These are phyloP conservation scores for Azemiops feae DNA, from an alignment of 2,113 vertebrate genomes.

Conservation along the genomic window DNA sequence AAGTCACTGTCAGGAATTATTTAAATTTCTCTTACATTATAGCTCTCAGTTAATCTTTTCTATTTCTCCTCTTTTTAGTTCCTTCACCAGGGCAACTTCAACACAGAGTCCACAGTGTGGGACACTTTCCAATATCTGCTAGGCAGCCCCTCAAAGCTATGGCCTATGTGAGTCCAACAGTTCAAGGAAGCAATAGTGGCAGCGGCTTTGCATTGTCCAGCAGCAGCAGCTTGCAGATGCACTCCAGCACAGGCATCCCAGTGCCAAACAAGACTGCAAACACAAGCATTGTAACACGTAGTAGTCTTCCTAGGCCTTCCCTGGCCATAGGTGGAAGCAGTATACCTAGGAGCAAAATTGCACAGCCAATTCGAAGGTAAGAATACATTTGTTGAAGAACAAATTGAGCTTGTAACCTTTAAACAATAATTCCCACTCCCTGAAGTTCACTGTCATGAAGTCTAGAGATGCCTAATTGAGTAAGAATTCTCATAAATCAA, in stretches of 20 bases:
- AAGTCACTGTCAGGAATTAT: background rate
- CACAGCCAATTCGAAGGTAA: conserved; percentile 91
- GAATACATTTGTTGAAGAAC: background rate
- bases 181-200: conserved; percentile 77
- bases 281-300: conserved; percentile 75
- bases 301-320: conserved; percentile 89
- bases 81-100: conserved; percentile 89
- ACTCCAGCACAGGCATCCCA: conserved; percentile 69
- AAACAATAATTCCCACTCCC: background rate
- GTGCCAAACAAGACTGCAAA: conserved; percentile 81
- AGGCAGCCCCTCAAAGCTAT: conserved; percentile 91
- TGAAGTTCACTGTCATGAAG: background rate
- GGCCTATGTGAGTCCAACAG: conserved; percentile 92
- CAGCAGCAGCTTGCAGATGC: background rate
- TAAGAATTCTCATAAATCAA: background rate
- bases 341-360: conserved; percentile 88
- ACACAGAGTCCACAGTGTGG: conserved; percentile 89
- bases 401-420: background rate
- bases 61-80: conserved; percentile 71
- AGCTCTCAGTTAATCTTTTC: background rate
- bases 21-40: background rate
- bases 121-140: conserved; percentile 82
- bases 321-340: conserved; percentile 82
- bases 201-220: background rate
- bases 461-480: background rate